Conservation (phyloP, 2,797 vertebrate genomes). For the Myotis planiceps region DNA sequence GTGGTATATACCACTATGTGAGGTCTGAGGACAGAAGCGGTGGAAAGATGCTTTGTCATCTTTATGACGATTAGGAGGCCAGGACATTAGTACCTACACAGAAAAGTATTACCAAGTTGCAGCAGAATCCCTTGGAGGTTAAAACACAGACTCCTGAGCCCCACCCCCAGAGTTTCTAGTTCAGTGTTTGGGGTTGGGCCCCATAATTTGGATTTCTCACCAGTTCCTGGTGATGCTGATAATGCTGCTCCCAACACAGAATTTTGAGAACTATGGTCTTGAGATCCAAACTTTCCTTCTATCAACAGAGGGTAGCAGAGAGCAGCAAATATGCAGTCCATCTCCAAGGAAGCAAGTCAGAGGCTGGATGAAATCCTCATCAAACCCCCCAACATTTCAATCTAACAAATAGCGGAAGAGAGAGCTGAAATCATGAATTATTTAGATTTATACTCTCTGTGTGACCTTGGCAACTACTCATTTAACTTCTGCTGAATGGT, state of each 20-base stretch:
- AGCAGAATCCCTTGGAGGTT: background rate
- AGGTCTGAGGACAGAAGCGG: background rate
- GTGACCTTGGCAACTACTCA: slow-evolving; percentile 28
- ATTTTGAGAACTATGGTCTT: background rate
- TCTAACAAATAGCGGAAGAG: background rate
- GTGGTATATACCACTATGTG: background rate
- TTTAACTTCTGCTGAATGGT: background rate
- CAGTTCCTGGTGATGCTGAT: background rate
- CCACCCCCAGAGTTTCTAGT: background rate
- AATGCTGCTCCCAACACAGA: background rate
- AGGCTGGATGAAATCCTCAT: background rate
- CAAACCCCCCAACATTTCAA: background rate
- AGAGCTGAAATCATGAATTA: background rate
- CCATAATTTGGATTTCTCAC: background rate
- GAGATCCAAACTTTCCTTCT: background rate
- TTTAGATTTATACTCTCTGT: background rate
- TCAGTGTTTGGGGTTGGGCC: background rate
- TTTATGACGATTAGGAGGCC: background rate
- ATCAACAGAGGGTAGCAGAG: slow-evolving; percentile 65
- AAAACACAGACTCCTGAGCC: background rate
- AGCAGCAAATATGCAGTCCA: background rate
- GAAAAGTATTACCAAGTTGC: background rate
- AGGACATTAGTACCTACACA: background rate
- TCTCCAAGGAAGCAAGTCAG: background rate
- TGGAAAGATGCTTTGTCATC: background rate